Evolutionary conservation across 35 echinoderm and acorn worm species (phyloP).

Genomic region (Diadema setosum): DNA sequence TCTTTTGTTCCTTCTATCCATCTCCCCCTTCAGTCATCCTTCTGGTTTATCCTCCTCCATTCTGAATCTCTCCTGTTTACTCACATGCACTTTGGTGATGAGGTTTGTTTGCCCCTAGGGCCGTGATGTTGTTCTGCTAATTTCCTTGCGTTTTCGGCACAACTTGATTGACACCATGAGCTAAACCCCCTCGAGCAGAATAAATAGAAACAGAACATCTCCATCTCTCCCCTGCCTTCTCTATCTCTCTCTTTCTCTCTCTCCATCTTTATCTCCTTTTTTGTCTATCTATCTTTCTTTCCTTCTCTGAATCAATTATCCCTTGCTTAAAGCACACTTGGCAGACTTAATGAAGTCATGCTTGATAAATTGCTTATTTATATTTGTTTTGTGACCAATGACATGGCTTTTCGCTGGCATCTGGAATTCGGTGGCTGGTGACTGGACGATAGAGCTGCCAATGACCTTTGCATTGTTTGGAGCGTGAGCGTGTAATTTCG

Average conservation of each 20-base stretch:
- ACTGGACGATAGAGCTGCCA: too few relatives aligned
- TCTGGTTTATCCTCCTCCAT: background rate
- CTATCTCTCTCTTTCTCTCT: too few relatives aligned
- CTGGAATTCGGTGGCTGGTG: too few relatives aligned
- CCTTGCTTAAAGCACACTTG: background rate
- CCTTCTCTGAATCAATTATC: constrained; percentile 25
- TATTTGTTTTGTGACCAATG: background rate
- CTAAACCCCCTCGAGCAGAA: background rate
- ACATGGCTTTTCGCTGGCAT: background rate
- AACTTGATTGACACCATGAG: background rate
- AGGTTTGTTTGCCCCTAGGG: too few relatives aligned
- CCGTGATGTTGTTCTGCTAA: background rate
- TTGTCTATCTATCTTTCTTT: too few relatives aligned
- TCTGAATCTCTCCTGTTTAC: background rate
- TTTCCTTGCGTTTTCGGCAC: background rate
- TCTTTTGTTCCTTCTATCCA: background rate
- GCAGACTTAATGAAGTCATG: constrained; percentile 7
- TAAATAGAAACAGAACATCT: background rate
- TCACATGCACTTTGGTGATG: too few relatives aligned
- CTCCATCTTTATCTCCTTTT: too few relatives aligned
- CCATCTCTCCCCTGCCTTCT: too few relatives aligned
- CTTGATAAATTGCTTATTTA: background rate
- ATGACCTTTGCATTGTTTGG: too few relatives aligned
- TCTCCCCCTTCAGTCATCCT: background rate
- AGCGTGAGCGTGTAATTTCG: too few relatives aligned